Percentiles rank a stretch among this genome's conserved stretches.
Evolutionary conservation across 2,888 invertebrate species (phyloP).

Genomic region (Lathronympha strigana): DNA sequence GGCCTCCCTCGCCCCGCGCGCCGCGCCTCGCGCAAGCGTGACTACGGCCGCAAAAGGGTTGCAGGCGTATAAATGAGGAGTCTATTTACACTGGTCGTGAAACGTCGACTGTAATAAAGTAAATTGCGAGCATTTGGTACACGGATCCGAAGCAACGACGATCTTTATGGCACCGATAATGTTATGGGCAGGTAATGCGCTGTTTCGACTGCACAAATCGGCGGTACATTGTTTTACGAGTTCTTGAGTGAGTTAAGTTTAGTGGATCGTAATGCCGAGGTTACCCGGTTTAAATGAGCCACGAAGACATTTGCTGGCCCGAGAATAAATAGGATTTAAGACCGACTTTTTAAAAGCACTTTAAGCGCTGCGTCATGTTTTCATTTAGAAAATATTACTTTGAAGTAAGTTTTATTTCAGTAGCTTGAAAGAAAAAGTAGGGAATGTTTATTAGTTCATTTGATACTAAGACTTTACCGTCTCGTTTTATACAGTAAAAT

Average conservation of each 20-base stretch:
- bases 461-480: no score
- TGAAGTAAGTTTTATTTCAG: background rate
- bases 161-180: constrained; percentile 80
- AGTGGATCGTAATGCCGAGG: constrained; percentile 44
- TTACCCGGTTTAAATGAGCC: constrained; percentile 30
- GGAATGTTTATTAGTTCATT: no score
- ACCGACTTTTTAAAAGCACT: background rate
- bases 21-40: constrained; percentile 43
- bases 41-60: constrained; percentile 42
- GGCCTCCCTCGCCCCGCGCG: constrained; percentile 51
- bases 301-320: constrained; percentile 24
- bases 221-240: constrained; percentile 76
- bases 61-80: constrained; percentile 50
- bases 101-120: constrained; percentile 77
- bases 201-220: constrained; percentile 74
- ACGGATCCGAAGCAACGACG: constrained; percentile 73
- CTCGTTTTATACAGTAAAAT: no score
- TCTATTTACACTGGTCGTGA: constrained; percentile 58
- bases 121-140: constrained; percentile 81
- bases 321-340: constrained; percentile 20
- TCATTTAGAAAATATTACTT: background rate
- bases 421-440: background rate
- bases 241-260: constrained; percentile 46
- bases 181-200: constrained; percentile 81
- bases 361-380: background rate